Conservation (phyloP, 2,113 vertebrate species). For the Bagarius yarrelli region DNA sequence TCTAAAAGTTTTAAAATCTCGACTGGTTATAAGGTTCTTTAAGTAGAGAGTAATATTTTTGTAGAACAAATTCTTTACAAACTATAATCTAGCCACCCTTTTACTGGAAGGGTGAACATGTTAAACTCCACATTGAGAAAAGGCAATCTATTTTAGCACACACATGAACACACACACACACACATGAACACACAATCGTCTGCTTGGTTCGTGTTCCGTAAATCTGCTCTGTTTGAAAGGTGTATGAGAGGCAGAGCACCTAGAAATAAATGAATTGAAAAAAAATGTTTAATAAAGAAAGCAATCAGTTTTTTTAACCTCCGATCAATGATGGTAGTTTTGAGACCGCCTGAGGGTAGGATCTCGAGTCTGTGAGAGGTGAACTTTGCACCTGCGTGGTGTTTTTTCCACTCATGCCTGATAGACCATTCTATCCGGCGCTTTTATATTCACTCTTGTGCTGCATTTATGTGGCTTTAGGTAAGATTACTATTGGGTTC, state of each 20-base stretch:
- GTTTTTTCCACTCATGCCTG: not conserved
- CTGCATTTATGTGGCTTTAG: not conserved
- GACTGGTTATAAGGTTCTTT: not conserved
- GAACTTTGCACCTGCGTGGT: constrained; percentile 32
- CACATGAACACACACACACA: constrained; percentile 11
- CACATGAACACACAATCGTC: not conserved
- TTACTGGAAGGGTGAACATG: not conserved
- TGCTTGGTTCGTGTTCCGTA: constrained; percentile 11
- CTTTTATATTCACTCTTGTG: not conserved
- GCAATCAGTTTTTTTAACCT: constrained; percentile 29
- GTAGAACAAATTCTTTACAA: not conserved
- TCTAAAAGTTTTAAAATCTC: not conserved
- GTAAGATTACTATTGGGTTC: not conserved
- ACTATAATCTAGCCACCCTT: not conserved
- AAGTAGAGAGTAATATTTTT: not conserved
- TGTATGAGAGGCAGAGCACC: not conserved
- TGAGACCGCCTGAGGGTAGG: constrained; percentile 25
- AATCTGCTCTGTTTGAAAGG: constrained; percentile 32
- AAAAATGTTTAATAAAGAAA: constrained; percentile 45
- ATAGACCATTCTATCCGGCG: not conserved
- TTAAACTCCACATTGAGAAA: constrained; percentile 14
- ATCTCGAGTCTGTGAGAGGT: not conserved
- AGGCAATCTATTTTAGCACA: not conserved
- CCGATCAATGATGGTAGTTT: constrained; percentile 35
- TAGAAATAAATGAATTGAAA: constrained; percentile 9